Conservation (phyloP, 2,888 invertebrate species). For the Apocheima hispidaria region DNA sequence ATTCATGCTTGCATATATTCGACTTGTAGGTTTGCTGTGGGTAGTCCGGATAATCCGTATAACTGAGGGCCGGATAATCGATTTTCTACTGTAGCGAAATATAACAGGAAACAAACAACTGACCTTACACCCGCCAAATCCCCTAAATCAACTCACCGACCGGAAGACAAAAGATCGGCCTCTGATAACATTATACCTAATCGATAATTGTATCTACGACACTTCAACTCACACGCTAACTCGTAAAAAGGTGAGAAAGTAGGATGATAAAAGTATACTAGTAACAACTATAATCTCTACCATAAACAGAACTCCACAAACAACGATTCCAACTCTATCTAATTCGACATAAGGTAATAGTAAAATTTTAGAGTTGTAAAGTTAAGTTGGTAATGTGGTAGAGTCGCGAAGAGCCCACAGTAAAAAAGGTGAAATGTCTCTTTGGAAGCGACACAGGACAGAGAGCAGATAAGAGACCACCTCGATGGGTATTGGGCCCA, state of each 20-base stretch:
- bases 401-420: conserved; percentile 83
- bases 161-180: conserved; percentile 83
- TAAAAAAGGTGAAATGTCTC: conserved; percentile 86
- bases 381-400: conserved; percentile 54
- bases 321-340: conserved; percentile 46
- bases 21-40: too few species aligned
- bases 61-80: too few species aligned
- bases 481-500: conserved; percentile 71
- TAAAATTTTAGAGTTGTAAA: conserved; percentile 13
- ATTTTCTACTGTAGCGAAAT: too few species aligned
- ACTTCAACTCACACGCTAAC: conserved; percentile 81
- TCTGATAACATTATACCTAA: conserved; percentile 82
- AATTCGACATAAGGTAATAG: not conserved
- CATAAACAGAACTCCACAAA: conserved; percentile 1
- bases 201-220: conserved; percentile 86
- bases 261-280: conserved; percentile 79
- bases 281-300: conserved; percentile 47
- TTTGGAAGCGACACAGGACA: conserved; percentile 80
- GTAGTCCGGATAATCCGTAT: too few species aligned
- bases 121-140: conserved; percentile 53
- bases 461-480: conserved; percentile 83
- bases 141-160: conserved; percentile 68
- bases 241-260: conserved; percentile 86
- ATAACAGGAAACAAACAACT: conserved; percentile 63
- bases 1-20: too few species aligned